Evolutionary conservation across 2,888 invertebrate genomes (phyloP).

Genomic region (Anarsia innoxiella): DNA sequence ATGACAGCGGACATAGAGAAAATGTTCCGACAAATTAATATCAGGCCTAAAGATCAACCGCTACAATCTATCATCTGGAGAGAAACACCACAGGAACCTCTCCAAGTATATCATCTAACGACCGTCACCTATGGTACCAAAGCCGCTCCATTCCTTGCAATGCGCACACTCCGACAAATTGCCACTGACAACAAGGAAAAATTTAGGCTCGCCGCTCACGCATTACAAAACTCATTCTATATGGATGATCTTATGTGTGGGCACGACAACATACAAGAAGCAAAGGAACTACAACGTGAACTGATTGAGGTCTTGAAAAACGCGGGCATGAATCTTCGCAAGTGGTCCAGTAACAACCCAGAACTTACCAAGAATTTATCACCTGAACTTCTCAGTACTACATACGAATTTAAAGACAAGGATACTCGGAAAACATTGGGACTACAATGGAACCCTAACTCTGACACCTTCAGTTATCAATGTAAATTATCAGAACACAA

Average conservation of each 20-base stretch:
- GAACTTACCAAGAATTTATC: background rate
- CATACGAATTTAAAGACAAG: background rate
- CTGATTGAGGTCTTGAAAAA: background rate
- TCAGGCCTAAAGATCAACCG: background rate
- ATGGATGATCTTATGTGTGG: conserved; percentile 4
- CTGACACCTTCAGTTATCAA: background rate
- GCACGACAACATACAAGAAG: background rate
- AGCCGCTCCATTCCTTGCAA: too few species aligned
- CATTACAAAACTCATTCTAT: background rate
- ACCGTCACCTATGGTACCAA: too few species aligned
- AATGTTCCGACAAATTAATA: background rate
- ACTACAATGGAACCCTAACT: background rate
- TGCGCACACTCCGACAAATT: background rate
- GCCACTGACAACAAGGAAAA: background rate
- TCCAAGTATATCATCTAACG: background rate
- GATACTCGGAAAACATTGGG: conserved; percentile 1
- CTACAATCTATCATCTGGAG: background rate
- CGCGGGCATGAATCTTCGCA: background rate
- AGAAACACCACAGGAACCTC: background rate
- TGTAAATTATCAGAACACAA: background rate
- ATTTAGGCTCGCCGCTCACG: background rate
- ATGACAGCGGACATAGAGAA: background rate
- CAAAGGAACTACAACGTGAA: background rate
- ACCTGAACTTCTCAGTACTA: background rate
- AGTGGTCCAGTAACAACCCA: conserved; percentile 4